phyloP scores from a whole-genome alignment of 1,140 invertebrate species.

The Papilio glaucus region DNA sequence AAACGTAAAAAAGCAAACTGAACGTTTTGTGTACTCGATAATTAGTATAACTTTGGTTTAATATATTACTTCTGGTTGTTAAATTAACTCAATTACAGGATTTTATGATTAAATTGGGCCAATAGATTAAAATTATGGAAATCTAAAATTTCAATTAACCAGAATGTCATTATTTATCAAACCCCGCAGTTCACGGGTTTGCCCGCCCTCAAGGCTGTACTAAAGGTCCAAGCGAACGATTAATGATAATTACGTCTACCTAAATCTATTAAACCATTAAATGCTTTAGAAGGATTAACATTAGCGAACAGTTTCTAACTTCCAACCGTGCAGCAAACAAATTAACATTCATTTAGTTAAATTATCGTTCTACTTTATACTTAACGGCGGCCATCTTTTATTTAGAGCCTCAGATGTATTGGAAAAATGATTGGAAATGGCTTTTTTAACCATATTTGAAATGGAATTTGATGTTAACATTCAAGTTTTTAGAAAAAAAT shows the following conservation, averaged over 20 bases:
- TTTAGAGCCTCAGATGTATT: not conserved
- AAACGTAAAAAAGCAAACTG: too few species aligned
- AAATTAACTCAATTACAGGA: too few species aligned
- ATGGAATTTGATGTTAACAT: too few species aligned
- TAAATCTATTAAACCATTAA: slow-evolving; percentile 36
- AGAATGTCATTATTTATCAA: slow-evolving; percentile 24
- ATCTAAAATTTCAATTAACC: slow-evolving; percentile 22
- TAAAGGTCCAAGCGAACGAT: slow-evolving; percentile 29
- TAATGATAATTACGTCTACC: slow-evolving; percentile 34
- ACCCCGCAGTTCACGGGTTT: not conserved
- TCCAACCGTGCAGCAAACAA: slow-evolving; percentile 18
- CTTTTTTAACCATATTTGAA: too few species aligned
- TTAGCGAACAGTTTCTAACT: slow-evolving; percentile 30
- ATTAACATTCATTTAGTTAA: slow-evolving; percentile 30
- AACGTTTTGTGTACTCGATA: too few species aligned
- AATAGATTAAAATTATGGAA: not conserved
- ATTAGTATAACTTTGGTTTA: too few species aligned
- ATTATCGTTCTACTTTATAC: slow-evolving; percentile 10
- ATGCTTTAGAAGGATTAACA: slow-evolving; percentile 30
- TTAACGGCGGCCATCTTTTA: not conserved
- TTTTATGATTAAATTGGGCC: too few species aligned
- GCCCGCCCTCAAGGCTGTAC: not conserved
- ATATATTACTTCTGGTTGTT: too few species aligned
- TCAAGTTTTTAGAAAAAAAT: too few species aligned
- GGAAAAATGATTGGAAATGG: not conserved